Conservation (phyloP, 1,140 invertebrate genomes). For the Drosophila sucinea region DNA sequence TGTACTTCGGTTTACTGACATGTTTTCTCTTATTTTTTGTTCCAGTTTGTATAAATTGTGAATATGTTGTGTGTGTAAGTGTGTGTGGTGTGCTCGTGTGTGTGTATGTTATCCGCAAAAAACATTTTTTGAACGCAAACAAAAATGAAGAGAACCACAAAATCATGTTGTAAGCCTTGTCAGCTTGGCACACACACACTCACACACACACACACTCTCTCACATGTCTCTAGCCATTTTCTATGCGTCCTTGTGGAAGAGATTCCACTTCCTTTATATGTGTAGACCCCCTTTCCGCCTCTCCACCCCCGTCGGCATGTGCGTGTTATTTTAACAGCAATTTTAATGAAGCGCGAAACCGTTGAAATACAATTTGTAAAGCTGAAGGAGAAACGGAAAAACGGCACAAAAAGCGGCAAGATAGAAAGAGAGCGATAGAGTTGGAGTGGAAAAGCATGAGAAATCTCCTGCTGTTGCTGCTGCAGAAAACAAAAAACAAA, state of each 20-base stretch:
- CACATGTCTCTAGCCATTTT: conserved; percentile 48
- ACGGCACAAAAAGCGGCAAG: conserved; percentile 21
- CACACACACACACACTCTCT: conserved; percentile 12
- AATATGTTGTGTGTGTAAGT: conserved; percentile 7
- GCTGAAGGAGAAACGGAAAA: conserved; percentile 36
- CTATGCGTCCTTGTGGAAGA: conserved; percentile 66
- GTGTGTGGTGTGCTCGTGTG: conserved; percentile 22
- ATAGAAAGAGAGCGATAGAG: conserved; percentile 12
- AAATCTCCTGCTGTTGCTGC: conserved; percentile 28
- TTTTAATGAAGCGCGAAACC: conserved; percentile 80
- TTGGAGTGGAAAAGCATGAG: background rate
- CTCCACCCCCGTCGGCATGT: conserved; percentile 1
- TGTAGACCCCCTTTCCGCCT: background rate
- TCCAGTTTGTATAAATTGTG: conserved; percentile 1
- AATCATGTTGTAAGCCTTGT: conserved; percentile 80
- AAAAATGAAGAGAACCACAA: conserved; percentile 74
- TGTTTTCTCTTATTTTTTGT: conserved; percentile 13
- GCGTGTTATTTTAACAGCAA: conserved; percentile 79
- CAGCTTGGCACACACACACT: conserved; percentile 44
- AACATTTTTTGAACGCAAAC: conserved; percentile 50
- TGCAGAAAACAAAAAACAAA: conserved; percentile 49
- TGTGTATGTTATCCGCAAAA: conserved; percentile 42
- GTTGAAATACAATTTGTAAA: conserved; percentile 79
- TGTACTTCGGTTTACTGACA: conserved; percentile 11
- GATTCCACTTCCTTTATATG: conserved; percentile 30